Conservation (phyloP, 2,888 invertebrate species). For the Prosopocoilus inquinatus region DNA sequence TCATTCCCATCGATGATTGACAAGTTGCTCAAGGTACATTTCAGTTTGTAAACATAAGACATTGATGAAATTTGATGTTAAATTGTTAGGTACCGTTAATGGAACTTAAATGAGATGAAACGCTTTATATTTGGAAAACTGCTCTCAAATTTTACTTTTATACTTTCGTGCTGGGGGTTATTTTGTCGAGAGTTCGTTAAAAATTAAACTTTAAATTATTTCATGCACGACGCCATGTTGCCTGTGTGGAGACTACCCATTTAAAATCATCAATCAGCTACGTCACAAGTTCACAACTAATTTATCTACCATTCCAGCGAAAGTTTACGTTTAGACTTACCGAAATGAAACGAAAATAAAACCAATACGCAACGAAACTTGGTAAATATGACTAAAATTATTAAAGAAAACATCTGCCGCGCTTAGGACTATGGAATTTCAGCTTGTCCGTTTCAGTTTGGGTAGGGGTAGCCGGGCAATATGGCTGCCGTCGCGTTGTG, state of each 20-base stretch:
- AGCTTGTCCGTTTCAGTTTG: conserved; percentile 21
- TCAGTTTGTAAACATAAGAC: too few relatives aligned
- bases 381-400: conserved; percentile 11
- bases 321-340: conserved; percentile 17
- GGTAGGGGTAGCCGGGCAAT: conserved; percentile 40
- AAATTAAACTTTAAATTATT: too few relatives aligned
- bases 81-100: too few relatives aligned
- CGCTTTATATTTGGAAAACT: too few relatives aligned
- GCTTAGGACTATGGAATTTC: background rate
- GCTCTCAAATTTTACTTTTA: too few relatives aligned
- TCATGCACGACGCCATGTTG: conserved; percentile 18
- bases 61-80: too few relatives aligned
- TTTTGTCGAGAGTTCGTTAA: too few relatives aligned
- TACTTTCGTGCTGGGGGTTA: too few relatives aligned
- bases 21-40: too few relatives aligned
- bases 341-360: conserved; percentile 15
- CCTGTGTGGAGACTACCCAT: conserved; percentile 17
- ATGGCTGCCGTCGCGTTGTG: conserved; percentile 39
- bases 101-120: too few relatives aligned
- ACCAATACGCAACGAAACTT: conserved; percentile 17
- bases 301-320: conserved; percentile 16
- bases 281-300: conserved; percentile 18
- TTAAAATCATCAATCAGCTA: conserved; percentile 19
- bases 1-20: too few relatives aligned
- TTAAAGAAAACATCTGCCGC: conserved; percentile 15